Conservation (phyloP, 2,113 vertebrate species). For the Bubo bubo region DNA sequence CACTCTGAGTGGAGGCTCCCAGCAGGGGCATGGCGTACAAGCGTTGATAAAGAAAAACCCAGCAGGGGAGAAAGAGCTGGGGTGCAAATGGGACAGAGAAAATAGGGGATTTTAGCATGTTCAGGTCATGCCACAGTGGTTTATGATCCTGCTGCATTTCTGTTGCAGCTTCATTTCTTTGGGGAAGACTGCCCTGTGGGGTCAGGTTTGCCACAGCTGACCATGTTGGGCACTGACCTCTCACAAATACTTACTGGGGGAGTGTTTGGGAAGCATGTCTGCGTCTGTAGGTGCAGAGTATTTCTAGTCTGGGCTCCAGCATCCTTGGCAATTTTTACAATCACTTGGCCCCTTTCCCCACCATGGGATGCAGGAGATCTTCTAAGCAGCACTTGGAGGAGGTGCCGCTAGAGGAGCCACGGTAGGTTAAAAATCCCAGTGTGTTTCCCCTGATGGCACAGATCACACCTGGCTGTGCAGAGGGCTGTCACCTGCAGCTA, state of each 20-base stretch:
- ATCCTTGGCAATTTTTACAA: not conserved
- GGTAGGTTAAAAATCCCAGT: not conserved
- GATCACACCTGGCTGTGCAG: rapidly evolving
- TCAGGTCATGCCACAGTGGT: not conserved
- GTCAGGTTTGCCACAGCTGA: not conserved
- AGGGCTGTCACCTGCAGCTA: not conserved
- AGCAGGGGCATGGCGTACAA: not conserved
- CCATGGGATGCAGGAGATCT: not conserved
- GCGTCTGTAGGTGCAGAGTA: not conserved
- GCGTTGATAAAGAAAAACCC: not conserved
- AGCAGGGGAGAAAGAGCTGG: not conserved
- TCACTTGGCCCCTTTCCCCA: not conserved
- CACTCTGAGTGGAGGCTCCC: rapidly evolving
- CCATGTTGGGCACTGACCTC: not conserved
- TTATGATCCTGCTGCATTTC: not conserved
- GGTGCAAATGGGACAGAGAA: not conserved
- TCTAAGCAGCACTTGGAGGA: not conserved
- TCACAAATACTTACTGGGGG: not conserved
- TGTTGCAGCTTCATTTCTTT: not conserved
- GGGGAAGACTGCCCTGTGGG: not conserved
- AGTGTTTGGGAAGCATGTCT: not conserved
- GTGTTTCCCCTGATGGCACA: not conserved
- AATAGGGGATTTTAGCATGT: not conserved
- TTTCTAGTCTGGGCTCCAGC: not conserved
- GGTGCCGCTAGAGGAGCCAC: not conserved